Evolutionary conservation across 2,888 invertebrate species (phyloP), one percentile per base, ranked within the genome.

Genomic region (Schrankia costaestrigalis): DNA sequence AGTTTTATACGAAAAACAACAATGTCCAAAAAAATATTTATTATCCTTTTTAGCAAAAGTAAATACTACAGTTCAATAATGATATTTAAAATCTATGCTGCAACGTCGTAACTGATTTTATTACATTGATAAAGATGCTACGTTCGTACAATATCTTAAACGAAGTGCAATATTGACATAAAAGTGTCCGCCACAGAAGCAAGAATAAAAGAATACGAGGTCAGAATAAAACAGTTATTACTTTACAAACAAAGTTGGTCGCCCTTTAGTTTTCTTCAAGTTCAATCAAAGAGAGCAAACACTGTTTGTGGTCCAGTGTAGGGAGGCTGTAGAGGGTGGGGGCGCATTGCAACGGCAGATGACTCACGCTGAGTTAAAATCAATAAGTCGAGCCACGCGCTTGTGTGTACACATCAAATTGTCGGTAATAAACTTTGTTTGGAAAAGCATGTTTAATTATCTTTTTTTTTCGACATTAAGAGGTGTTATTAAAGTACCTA

Each of bases 251-350:
- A 75, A 71, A 74, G 59, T 71, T 71, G 45, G 48, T 59, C 28
- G 45, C 44, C 50, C 52, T 59, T 59, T 62, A 56, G 58, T 75
- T 60, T 69, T 70, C 72, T 76, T 72, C 60, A 71, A 78, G 76
- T 79, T 75, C 81, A 82, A 82, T 83, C 80, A 80, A 71, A 73
- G 73, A 78, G 68, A 71, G 76, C 72, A 79, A 81, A 82, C 75
- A 81, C 59, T 61, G 45, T 54, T 62, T 52, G 61, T 56, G 63
- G 66, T 60, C 63, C 63, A 54, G 30, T 26, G 29, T 41, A 41
- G 71, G 71, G 70, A 52, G 59, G 62, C 41, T 50, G 51, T 46
- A 44, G 57, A 28, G 41, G 41, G 60, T 56, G 38, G 45, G 58
- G 69, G 65, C 66, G 68, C 11, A 32, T 13, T 51, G 55, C 58